Base-by-base conservation (phyloP, 1,140 invertebrate species). In the Galendromus occidentalis region DNA sequence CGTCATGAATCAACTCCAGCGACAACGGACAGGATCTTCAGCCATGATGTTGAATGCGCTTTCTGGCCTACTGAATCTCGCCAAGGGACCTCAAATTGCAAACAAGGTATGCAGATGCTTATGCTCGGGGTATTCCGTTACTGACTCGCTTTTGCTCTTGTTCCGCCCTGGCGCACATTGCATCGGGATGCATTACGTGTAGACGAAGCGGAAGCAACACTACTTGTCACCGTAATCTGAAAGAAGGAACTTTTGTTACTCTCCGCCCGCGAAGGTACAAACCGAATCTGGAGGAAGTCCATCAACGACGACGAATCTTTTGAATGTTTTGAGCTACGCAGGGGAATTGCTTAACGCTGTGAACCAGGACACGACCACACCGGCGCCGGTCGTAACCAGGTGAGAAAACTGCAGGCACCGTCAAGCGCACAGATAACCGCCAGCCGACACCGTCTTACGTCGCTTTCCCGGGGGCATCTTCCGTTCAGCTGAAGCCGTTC, bases 1-100 rank as follows among this genome's bases (percentile, higher is more conserved):
- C 51, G 51, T 59, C 12, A 59, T 59, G 51, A 25, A 22, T 59
- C 51, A 59, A 9, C 51, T 59, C 4, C 51, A 59, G 51, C 51
- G 51, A 14, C 51, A 59, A 9, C 14, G 51, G 33, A 29, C 51
- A 6, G 51, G 51, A 25, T 59, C 51, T 14, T 59, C 51, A 14
- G 51, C 51, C 14, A 33, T 33, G 51, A 59, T 59, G 51, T 22
- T 59, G 14, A 59, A 59, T 22, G 51, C 51, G 4, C 51, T 59
- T 17, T 59, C 51, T 17, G 51, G 51, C 12, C 22, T 59, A 12
- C 51, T 59, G 14, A 59, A 59, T 59, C 51, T 59, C 25, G 51
- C 51, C 25, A 25, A 17, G 22, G 22, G 25, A 33, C 51, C 51
- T 29, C 51, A 59, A 9, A 59, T 59, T 22, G n/a, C 51, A 14